These are phyloP conservation scores for Microplitis demolitor DNA, from an alignment of 1,140 invertebrate genomes.

Conservation along the genomic window DNA sequence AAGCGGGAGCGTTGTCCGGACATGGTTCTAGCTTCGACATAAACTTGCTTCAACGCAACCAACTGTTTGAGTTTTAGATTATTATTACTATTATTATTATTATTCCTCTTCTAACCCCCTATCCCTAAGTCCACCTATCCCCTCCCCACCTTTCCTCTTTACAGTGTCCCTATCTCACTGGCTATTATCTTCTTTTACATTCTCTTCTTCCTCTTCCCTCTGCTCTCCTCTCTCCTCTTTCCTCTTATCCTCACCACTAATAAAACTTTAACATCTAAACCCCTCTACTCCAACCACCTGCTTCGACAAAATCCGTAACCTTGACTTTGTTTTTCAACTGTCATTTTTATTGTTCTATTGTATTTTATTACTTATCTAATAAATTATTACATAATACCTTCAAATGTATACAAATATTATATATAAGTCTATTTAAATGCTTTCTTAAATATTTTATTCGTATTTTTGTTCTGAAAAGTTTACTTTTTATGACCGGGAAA, in stretches of 20 bases:
- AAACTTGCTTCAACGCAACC: not conserved
- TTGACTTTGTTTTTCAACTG: not conserved
- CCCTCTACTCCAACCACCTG: not conserved
- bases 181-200: too few species aligned
- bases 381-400: not conserved
- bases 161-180: too few species aligned
- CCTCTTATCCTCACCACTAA: not conserved
- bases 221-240: not conserved
- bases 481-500: too few species aligned
- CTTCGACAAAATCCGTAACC: not conserved
- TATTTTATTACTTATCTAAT: not conserved
- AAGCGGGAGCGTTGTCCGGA: slow-evolving; percentile 57
- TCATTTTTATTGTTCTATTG: not conserved
- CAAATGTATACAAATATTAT: too few species aligned
- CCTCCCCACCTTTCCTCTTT: not conserved
- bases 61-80: too few species aligned
- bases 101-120: not conserved
- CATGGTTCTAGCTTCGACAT: slow-evolving; percentile 37
- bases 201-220: too few species aligned
- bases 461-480: too few species aligned
- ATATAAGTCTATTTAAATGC: too few species aligned
- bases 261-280: not conserved
- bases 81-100: too few species aligned
- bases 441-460: too few species aligned
- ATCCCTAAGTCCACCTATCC: slow-evolving; percentile 13